Base-by-base conservation (phyloP, 2,888 invertebrate species). In the Ormyrus nitidulus region DNA sequence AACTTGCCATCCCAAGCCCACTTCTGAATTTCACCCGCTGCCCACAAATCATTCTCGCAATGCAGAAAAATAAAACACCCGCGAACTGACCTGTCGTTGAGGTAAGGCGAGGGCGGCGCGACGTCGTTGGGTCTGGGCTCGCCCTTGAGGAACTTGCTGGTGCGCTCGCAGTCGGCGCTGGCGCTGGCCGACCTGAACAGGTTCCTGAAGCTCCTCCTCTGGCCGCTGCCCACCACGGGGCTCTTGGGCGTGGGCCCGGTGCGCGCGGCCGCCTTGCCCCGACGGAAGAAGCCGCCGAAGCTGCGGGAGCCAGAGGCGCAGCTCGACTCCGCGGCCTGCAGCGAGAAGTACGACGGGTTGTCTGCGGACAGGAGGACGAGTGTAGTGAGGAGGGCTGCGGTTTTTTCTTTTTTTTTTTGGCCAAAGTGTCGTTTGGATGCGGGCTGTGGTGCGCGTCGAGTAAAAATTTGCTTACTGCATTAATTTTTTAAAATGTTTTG, bases 291-390 rank as follows among this genome's bases (percentile, higher is more conserved):
- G 44, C 77, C 71, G 5, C 80, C 71, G 59, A 82, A 74, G 58
- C 77, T 56, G 6, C 78, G 79, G 58, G 73, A 54, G 56, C 70
- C 9, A 9, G 56, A 44, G 19, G 19, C 19, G 19, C 19, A 3
- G 71, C 53, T 61, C 61, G 75, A 71, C 79, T 93, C 92, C 77
- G 83, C 81, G 87, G 93, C 92, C 84, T 93, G 92, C 86, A 95
- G 91, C 86, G 94, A 93, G 90, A 95, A 95, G 90, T 95, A 95
- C 82, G 95, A 95, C 65, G 95, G 95, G 91, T 95, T 95, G 91
- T 95, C 95, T 95, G 93, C 84, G 85, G 93, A 92, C 89, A 91
- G 87, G 13, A 13, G 6, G 46, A 51, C 49, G 7, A 86, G 19
- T 19, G 19, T 19, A 19, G 0, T 19, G 19, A 19, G 19, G 19